Conservation (phyloP, 2,888 invertebrate species). For the Gnatocerus cornutus region DNA sequence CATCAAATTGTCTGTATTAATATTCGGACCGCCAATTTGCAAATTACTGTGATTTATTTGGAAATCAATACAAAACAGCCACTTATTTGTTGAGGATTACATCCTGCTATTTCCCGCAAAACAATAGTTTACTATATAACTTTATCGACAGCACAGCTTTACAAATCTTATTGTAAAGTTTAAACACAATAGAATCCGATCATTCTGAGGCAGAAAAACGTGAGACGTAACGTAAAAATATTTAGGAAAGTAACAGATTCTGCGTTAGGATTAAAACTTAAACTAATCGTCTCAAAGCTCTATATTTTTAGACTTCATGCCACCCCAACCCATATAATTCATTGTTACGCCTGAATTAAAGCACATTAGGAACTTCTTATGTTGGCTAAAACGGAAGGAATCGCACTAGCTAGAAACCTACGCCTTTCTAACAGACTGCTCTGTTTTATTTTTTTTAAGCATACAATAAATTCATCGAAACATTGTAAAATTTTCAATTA, state of each 20-base stretch:
- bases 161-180: constrained; percentile 7
- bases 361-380: constrained; percentile 9
- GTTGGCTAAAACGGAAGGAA: not conserved
- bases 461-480: no score
- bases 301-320: constrained; percentile 7
- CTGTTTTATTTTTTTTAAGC: not conserved
- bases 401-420: not conserved
- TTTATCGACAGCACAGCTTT: constrained; percentile 2
- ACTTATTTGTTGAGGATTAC: constrained; percentile 22
- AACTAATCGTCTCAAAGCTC: not conserved
- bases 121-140: constrained; percentile 12
- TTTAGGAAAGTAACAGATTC: no score
- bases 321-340: constrained; percentile 6
- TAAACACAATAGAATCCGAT: constrained; percentile 6
- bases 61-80: constrained; percentile 20
- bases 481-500: no score
- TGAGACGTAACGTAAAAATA: not conserved
- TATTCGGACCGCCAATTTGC: constrained; percentile 18
- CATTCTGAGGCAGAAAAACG: not conserved
- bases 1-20: constrained; percentile 31
- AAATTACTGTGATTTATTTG: constrained; percentile 14
- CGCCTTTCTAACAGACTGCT: not conserved
- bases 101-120: not conserved
- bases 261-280: not conserved
- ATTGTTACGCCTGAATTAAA: constrained; percentile 9